These are phyloP conservation scores for Oceanodroma leucorhoa DNA, from an alignment of 2,797 vertebrate genomes.

Conservation along the genomic window DNA sequence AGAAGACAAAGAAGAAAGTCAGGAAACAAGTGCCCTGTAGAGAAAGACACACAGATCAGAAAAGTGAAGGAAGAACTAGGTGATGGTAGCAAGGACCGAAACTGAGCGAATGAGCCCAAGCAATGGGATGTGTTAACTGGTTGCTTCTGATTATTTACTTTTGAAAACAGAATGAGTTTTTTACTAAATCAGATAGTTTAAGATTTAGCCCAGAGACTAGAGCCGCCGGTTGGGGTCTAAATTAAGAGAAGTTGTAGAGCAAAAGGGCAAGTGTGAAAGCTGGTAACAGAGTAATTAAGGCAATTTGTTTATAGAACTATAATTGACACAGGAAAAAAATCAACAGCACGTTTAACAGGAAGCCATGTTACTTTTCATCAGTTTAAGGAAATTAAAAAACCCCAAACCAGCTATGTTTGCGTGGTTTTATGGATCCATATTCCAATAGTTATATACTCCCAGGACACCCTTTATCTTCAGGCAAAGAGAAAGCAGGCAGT, in stretches of 20 bases:
- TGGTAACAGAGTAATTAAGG: not conserved
- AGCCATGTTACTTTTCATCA: not conserved
- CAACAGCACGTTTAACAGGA: not conserved
- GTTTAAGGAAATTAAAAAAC: not conserved
- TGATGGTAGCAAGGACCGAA: not conserved
- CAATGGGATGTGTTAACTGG: not conserved
- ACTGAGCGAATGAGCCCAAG: not conserved
- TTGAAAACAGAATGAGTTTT: not conserved
- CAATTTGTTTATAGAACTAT: not conserved
- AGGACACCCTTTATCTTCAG: not conserved
- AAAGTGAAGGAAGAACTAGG: not conserved
- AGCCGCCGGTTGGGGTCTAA: not conserved
- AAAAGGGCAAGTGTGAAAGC: not conserved
- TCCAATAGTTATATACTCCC: not conserved
- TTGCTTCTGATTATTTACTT: not conserved
- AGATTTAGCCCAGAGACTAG: not conserved
- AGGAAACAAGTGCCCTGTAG: not conserved
- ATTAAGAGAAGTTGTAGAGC: not conserved
- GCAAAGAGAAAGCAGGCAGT: not conserved
- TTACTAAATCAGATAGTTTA: not conserved
- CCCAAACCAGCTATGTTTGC: not conserved
- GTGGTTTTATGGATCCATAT: not conserved
- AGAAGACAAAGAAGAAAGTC: not conserved
- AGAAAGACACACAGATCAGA: not conserved
- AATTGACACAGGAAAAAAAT: not conserved